Percentiles rank a stretch among this genome's conserved stretches.
These are phyloP conservation scores for Sinella curviseta DNA, from an alignment of 1,140 invertebrate genomes.

Conservation along the genomic window DNA sequence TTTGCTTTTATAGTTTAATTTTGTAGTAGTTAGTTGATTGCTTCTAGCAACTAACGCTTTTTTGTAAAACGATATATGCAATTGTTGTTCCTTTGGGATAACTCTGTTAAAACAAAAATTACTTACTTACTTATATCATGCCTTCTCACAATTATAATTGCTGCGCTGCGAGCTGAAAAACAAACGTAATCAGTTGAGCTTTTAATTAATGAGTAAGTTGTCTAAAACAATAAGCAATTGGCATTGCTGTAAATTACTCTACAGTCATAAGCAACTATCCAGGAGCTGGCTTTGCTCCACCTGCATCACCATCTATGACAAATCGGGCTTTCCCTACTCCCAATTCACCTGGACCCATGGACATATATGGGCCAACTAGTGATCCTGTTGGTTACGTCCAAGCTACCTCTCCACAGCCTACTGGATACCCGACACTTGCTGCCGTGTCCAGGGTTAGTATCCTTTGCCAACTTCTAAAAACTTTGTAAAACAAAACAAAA, in stretches of 20 bases:
- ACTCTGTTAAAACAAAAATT: not conserved
- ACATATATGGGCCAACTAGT: slow-evolving; percentile 80
- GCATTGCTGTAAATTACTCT: slow-evolving; percentile 22
- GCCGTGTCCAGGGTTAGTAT: slow-evolving; percentile 54
- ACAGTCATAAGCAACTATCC: slow-evolving; percentile 93
- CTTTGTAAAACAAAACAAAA: slow-evolving; percentile 34
- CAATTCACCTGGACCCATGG: slow-evolving; percentile 77
- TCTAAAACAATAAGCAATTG: not conserved
- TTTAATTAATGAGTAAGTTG: not conserved
- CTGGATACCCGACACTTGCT: slow-evolving; percentile 80
- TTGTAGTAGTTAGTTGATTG: no score
- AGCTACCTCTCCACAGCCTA: slow-evolving; percentile 87
- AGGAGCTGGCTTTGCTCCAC: slow-evolving; percentile 68
- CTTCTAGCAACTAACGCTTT: no score
- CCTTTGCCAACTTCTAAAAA: slow-evolving; percentile 43
- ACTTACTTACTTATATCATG: no score
- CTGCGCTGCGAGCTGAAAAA: slow-evolving; percentile 16
- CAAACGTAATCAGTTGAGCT: not conserved
- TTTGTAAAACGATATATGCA: no score
- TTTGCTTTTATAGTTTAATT: no score
- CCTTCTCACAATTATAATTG: no score
- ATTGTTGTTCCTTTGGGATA: not conserved
- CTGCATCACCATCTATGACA: slow-evolving; percentile 66
- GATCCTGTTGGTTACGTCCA: slow-evolving; percentile 88
- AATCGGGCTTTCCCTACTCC: slow-evolving; percentile 79